Evolutionary conservation across 2,888 invertebrate genomes (phyloP).

Genomic region (Noctua janthe): DNA sequence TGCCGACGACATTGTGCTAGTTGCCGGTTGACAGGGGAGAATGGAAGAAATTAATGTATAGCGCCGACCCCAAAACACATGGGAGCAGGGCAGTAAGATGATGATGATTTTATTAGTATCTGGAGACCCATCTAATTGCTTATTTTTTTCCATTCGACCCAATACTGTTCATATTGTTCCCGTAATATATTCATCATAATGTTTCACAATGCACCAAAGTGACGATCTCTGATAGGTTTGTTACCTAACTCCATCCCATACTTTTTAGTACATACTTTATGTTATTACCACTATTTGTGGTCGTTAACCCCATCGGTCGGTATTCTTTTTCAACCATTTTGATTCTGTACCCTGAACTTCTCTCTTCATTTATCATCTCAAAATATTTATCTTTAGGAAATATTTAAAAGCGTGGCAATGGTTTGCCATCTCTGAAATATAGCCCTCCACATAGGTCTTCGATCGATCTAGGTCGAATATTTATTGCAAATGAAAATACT

Average conservation of each 20-base stretch:
- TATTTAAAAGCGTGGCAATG: not conserved
- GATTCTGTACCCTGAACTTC: not conserved
- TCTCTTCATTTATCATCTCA: not conserved
- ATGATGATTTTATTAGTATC: no score
- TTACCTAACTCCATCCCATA: not conserved
- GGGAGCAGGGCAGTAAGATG: no score
- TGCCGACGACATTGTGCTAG: no score
- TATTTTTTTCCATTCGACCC: not conserved
- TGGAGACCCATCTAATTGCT: not conserved
- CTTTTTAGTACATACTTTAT: not conserved
- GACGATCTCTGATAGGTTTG: not conserved
- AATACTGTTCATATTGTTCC: not conserved
- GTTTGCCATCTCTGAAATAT: not conserved
- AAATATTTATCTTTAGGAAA: not conserved
- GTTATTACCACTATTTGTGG: not conserved
- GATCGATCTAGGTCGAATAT: not conserved
- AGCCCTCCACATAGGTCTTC: not conserved
- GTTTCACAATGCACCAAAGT: not conserved
- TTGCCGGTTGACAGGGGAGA: no score
- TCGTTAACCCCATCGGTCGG: no score
- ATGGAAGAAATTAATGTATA: no score
- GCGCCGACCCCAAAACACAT: no score
- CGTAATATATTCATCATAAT: not conserved
- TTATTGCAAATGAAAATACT: not conserved
- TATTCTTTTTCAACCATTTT: not conserved